A percentile compares a stretch with the other conserved stretches of the same genome.
Evolutionary conservation across 2,888 invertebrate genomes (phyloP).

Genomic region (Slavum lentiscoides): DNA sequence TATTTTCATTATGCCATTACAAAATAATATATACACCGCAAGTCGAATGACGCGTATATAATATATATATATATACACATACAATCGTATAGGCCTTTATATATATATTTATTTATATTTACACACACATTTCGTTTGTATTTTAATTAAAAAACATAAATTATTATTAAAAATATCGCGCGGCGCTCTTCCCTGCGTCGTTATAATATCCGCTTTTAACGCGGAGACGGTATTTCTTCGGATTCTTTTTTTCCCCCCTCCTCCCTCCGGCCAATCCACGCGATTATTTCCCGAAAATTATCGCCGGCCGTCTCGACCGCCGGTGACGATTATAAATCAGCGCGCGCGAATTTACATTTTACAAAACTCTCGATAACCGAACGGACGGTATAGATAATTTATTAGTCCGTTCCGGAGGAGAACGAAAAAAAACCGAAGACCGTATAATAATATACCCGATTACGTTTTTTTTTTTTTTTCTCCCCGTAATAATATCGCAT

Average conservation of each 20-base stretch:
- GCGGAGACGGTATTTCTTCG: not conserved
- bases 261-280: too few species aligned
- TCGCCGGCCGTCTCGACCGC: too few species aligned
- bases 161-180: constrained; percentile 16
- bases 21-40: not conserved
- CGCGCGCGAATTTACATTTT: not conserved
- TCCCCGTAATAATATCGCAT: too few species aligned
- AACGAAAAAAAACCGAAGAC: too few species aligned
- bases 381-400: too few species aligned
- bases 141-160: constrained; percentile 41
- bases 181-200: too few species aligned
- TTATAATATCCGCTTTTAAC: not conserved
- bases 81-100: not conserved
- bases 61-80: not conserved
- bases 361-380: not conserved
- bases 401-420: too few species aligned
- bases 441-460: too few species aligned
- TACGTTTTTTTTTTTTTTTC: too few species aligned
- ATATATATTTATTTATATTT: not conserved
- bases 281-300: not conserved
- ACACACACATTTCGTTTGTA: not conserved
- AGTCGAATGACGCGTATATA: constrained; percentile 19
- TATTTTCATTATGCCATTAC: constrained; percentile 39
- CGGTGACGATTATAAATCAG: too few species aligned
- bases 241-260: too few species aligned